Percentiles rank a stretch among this genome's conserved stretches.
phyloP scores from a whole-genome alignment of 2,888 invertebrate genomes.

The Phanerotoma sp. region DNA sequence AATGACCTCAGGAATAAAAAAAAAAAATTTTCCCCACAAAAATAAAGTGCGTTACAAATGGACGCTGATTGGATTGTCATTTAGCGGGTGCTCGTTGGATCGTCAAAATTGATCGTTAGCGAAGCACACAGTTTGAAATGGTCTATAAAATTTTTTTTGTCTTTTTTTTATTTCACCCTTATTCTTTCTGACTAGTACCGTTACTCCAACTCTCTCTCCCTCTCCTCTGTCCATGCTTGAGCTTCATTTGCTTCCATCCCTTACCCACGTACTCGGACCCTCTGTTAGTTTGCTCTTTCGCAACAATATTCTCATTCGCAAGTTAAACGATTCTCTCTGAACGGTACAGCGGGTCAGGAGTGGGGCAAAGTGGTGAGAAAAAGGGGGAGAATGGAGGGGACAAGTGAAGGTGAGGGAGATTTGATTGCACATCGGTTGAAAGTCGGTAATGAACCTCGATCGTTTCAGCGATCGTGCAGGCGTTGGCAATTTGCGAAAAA shows the following conservation, averaged over 20 bases:
- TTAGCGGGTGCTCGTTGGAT: conserved; percentile 8
- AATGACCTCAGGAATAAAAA: neutral
- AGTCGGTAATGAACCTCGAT: conserved; percentile 23
- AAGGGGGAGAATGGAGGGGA: neutral
- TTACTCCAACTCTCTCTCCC: neutral
- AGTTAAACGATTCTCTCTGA: conserved; percentile 9
- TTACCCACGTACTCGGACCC: neutral
- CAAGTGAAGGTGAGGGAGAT: neutral
- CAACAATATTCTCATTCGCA: conserved; percentile 9
- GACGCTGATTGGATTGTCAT: conserved; percentile 15
- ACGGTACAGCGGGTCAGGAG: neutral
- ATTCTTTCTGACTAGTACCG: neutral
- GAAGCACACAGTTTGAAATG: conserved; percentile 1
- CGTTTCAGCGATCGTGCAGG: conserved; percentile 7
- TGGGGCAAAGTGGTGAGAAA: neutral
- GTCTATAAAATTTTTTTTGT: conserved; percentile 7
- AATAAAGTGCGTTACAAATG: neutral
- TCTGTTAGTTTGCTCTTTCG: conserved; percentile 5
- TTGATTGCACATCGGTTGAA: conserved; percentile 22
- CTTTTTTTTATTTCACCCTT: neutral
- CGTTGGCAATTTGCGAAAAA: conserved; percentile 18
- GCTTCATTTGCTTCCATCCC: neutral
- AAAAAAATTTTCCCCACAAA: neutral
- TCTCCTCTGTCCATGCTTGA: neutral
- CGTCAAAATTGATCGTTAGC: conserved; percentile 20